Evolutionary conservation across 2,888 invertebrate genomes (phyloP).

Genomic region (Drepanosiphum platanoidis): DNA sequence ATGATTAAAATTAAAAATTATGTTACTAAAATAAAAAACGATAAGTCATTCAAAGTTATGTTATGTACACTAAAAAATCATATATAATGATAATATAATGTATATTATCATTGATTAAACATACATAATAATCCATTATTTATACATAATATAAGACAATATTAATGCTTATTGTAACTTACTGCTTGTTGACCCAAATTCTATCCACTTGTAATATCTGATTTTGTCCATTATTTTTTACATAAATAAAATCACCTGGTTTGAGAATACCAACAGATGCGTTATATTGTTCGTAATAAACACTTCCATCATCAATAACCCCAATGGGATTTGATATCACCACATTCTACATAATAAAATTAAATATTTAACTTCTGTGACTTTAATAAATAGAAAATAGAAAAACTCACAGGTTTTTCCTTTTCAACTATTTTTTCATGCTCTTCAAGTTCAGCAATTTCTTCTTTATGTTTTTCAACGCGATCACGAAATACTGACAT

Average conservation of each 20-base stretch:
- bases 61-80: background rate
- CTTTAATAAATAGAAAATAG: background rate
- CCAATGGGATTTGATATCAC: conserved; percentile 73
- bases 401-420: conserved; percentile 73
- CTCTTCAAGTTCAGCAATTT: conserved; percentile 84
- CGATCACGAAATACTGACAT: conserved; percentile 94
- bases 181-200: conserved; percentile 93
- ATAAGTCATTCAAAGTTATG: background rate
- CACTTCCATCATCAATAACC: conserved; percentile 78
- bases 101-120: no score
- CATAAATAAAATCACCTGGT: conserved; percentile 94
- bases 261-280: conserved; percentile 81
- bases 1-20: conserved; percentile 16
- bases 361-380: conserved; percentile 38
- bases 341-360: conserved; percentile 76
- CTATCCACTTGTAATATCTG: conserved; percentile 89
- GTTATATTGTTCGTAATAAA: conserved; percentile 93
- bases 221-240: conserved; percentile 84
- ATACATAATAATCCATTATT: no score
- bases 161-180: no score
- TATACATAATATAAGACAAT: background rate
- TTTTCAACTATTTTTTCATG: conserved; percentile 85
- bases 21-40: background rate
- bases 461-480: conserved; percentile 89
- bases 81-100: background rate